Percentiles rank a stretch among this genome's conserved stretches.
These are phyloP conservation scores for Oryzias melastigma DNA, from an alignment of 2,113 vertebrate species.

Conservation along the genomic window DNA sequence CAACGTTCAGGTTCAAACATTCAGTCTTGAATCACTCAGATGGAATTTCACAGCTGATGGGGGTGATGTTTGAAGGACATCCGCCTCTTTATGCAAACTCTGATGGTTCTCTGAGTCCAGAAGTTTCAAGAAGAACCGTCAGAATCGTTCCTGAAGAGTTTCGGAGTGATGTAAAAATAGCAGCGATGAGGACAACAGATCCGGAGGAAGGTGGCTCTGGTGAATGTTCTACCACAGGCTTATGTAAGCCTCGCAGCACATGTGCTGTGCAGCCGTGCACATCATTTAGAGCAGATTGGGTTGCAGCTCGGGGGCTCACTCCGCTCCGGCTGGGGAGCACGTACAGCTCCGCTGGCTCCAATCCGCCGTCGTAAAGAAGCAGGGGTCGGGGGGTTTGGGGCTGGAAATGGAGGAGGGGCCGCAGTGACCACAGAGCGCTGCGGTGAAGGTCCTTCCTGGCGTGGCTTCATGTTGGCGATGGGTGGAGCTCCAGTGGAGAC, in stretches of 20 bases:
- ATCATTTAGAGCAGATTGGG: slow-evolving; percentile 63
- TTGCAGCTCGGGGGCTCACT: slow-evolving; percentile 36
- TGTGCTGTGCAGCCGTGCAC: slow-evolving; percentile 67
- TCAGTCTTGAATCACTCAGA: no score
- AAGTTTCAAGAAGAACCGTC: background rate
- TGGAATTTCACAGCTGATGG: no score
- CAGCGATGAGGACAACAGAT: slow-evolving; percentile 31
- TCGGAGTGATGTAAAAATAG: slow-evolving; percentile 34
- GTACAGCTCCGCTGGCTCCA: slow-evolving; percentile 56
- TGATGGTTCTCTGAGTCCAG: background rate
- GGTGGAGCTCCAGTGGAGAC: slow-evolving; percentile 60
- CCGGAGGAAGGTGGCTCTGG: slow-evolving; percentile 55
- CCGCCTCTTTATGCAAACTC: no score
- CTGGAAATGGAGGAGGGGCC: slow-evolving; percentile 41
- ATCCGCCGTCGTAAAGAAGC: slow-evolving; percentile 52
- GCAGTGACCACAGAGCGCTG: slow-evolving; percentile 62
- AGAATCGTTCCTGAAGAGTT: background rate
- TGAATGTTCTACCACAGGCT: slow-evolving; percentile 65
- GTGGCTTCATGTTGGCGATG: slow-evolving; percentile 50
- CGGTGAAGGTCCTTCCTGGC: slow-evolving; percentile 72
- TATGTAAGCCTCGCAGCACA: slow-evolving; percentile 67
- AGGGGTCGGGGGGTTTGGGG: slow-evolving; percentile 52
- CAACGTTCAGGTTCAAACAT: no score
- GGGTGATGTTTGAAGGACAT: no score
- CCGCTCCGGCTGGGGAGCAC: slow-evolving; percentile 36